Conservation (phyloP, 1,140 invertebrate species). For the Cardiocondyla obscurior region DNA sequence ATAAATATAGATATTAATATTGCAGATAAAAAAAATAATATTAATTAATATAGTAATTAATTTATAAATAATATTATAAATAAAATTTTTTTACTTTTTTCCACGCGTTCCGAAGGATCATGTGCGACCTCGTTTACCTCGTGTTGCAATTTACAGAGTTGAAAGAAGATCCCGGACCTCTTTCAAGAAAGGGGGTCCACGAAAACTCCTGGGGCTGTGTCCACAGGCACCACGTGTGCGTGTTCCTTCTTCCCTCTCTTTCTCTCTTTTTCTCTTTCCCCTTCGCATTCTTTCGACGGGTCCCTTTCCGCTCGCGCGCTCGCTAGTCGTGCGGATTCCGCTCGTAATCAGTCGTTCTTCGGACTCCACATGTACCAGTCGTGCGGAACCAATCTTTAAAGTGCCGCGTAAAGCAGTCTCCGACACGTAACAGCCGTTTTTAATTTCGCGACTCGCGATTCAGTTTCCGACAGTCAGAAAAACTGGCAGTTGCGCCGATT, state of each 20-base stretch:
- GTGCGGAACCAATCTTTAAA: no score
- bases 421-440: background rate
- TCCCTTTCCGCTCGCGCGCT: conserved; percentile 27
- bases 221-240: conserved; percentile 21
- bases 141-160: background rate
- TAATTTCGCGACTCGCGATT: no score
- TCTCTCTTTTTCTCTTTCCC: conserved; percentile 4
- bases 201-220: background rate
- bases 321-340: conserved; percentile 45
- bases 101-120: no score
- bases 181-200: background rate
- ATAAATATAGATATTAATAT: no score
- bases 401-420: background rate
- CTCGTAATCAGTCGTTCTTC: conserved; percentile 62
- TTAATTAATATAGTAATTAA: no score
- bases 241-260: background rate
- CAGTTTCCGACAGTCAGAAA: no score
- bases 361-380: conserved; percentile 21
- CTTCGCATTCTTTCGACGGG: conserved; percentile 26
- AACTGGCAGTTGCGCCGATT: no score
- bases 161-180: background rate
- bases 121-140: background rate
- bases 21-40: no score
- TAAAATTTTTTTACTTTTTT: background rate
- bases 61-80: no score